Evolutionary conservation across 1,140 invertebrate genomes (phyloP), one percentile per base, ranked within the genome.

Genomic region (Drosophila punjabiensis): DNA sequence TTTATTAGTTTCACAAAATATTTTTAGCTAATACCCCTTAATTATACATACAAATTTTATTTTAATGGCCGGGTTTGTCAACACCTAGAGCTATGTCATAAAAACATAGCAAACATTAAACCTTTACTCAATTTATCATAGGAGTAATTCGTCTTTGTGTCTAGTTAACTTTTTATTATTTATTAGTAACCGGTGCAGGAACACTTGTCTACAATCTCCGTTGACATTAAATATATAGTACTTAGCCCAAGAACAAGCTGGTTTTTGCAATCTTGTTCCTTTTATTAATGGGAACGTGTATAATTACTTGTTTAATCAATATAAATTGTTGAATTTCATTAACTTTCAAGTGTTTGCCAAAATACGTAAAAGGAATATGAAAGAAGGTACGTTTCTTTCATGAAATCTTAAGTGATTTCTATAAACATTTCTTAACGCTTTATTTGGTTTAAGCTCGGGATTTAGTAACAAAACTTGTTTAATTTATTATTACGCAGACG

Each of bases 31-130:
- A 50, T 50, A 13, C 24, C 47, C 14, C 14, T 35, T 7, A 35
- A 24, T 35, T 20, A 20, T 35, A 35, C 18, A 55, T 18, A 56
- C 24, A 37, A 6, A 37, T 37, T 24, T 24, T 0, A 56, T 56
- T 37, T 56, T 37, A 37, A 56, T 37, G 14, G 20, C 33, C 53
- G 24, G 24, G 24, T 56, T 37, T 37, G 53, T 56, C 53, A 37
- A 37, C 53, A 16, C 53, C 20, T 16, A 9, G 33, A 37, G 33
- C 33, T 56, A 6, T 20, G 32, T 16, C 53, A 56, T 56, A 5
- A 56, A 37, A 56, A 24, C 53, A 56, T 56, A 37, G 24, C 53
- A 56, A 37, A 33, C 53, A 37, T 56, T 37, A 37, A 56, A 56
- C n/a, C 30, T 14, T 8, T 14, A 35, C 53, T 56, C 24, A 4